Conservation (phyloP, 2,888 invertebrate species). For the Pristionchus exspectatus region DNA sequence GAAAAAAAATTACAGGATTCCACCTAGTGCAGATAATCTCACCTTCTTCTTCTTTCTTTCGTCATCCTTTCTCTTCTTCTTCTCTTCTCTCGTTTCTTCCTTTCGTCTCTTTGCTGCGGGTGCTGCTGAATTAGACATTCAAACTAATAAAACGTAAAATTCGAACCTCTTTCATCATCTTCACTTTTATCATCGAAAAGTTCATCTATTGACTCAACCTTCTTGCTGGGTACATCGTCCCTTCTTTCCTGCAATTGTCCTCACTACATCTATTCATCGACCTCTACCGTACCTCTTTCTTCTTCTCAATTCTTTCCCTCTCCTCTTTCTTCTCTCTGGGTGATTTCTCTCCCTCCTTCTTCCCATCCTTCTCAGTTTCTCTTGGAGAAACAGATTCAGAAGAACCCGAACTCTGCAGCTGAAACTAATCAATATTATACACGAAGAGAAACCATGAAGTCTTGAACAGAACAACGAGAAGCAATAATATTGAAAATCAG, state of each 20-base stretch:
- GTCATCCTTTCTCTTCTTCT: conserved; percentile 26
- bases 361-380: background rate
- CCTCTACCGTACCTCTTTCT: background rate
- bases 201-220: background rate
- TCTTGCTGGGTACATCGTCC: background rate
- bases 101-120: conserved; percentile 3
- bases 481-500: background rate
- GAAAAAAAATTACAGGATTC: background rate
- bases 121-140: background rate
- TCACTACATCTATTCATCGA: background rate
- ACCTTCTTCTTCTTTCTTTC: conserved; percentile 37
- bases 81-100: conserved; percentile 44
- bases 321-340: background rate
- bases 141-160: background rate
- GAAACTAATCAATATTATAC: background rate
- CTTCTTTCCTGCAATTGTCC: background rate
- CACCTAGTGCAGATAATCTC: background rate
- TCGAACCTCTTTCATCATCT: background rate
- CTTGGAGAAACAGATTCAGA: conserved; percentile 1
- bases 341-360: conserved; percentile 12
- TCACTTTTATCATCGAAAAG: conserved; percentile 30
- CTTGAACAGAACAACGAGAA: background rate
- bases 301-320: background rate
- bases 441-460: background rate
- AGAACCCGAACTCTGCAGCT: background rate